A percentile compares a stretch with the other conserved stretches of the same genome.
Evolutionary conservation across 2,113 vertebrate genomes (phyloP).

Genomic region (Melanotaenia duboulayi): DNA sequence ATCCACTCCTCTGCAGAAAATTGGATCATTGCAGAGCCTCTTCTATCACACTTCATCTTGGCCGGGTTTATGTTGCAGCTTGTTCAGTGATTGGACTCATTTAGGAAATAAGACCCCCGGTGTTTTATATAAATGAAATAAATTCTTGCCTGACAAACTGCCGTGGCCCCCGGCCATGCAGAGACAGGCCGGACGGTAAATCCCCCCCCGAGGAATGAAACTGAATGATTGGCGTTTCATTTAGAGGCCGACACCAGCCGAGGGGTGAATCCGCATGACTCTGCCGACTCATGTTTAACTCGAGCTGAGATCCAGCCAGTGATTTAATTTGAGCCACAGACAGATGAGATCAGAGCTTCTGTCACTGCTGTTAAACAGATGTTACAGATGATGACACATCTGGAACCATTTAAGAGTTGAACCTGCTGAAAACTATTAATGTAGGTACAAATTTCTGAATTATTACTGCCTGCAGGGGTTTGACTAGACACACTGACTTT

Average conservation of each 20-base stretch:
- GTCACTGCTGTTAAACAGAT: constrained; percentile 8
- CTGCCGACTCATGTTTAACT: constrained; percentile 43
- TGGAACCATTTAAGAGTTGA: background rate
- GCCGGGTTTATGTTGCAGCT: background rate
- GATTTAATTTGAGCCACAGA: constrained; percentile 43
- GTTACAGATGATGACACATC: constrained; percentile 2
- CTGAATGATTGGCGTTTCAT: constrained; percentile 59
- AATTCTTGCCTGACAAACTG: constrained; percentile 34
- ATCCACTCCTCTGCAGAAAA: constrained; percentile 7
- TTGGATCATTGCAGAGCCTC: background rate
- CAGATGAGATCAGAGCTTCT: constrained; percentile 11
- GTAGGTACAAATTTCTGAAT: background rate
- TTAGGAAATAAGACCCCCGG: constrained; percentile 19
- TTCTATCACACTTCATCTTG: background rate
- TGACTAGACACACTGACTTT: too few relatives aligned
- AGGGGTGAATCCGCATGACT: constrained; percentile 19
- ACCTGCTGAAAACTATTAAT: background rate
- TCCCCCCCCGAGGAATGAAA: background rate
- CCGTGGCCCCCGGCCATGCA: constrained; percentile 6
- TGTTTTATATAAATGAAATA: constrained; percentile 46
- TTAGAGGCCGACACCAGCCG: background rate
- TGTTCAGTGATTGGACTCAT: constrained; percentile 22
- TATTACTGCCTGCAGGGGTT: background rate
- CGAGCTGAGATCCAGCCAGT: constrained; percentile 10
- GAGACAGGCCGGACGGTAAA: constrained; percentile 14